These are phyloP conservation scores for Eptatretus burgeri DNA, from an alignment of 2,113 vertebrate genomes.

Conservation along the genomic window DNA sequence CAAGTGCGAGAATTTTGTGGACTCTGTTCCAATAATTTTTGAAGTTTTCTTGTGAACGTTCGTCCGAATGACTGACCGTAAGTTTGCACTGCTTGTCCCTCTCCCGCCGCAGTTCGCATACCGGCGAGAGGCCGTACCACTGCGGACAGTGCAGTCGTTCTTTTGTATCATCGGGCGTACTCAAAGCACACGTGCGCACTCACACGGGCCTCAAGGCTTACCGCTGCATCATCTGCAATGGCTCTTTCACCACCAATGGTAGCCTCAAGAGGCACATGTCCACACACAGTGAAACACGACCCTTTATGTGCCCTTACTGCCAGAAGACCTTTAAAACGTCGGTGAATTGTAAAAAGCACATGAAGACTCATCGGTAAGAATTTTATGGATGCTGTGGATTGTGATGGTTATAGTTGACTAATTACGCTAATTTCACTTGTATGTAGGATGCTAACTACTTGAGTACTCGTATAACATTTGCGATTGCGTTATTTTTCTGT, in stretches of 20 bases:
- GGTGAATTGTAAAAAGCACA: slow-evolving; percentile 89
- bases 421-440: neutral
- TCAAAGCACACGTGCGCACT: slow-evolving; percentile 77
- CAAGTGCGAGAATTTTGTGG: too few species aligned
- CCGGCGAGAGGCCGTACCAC: slow-evolving; percentile 78
- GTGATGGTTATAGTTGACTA: neutral
- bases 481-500: too few species aligned
- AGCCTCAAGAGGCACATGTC: slow-evolving; percentile 82
- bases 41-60: too few species aligned
- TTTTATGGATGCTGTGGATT: neutral
- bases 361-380: slow-evolving; percentile 74
- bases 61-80: too few species aligned
- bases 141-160: slow-evolving; percentile 78
- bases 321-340: slow-evolving; percentile 97
- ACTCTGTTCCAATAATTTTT: too few species aligned
- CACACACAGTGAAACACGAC: slow-evolving; percentile 69
- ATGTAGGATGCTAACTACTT: too few species aligned
- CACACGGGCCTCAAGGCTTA: slow-evolving; percentile 82
- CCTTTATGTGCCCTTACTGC: slow-evolving; percentile 97
- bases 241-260: slow-evolving; percentile 79
- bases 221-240: slow-evolving; percentile 65
- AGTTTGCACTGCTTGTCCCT: too few species aligned
- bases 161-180: slow-evolving; percentile 79
- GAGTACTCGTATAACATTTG: too few species aligned
- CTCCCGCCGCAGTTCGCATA: slow-evolving; percentile 38